A percentile compares a stretch with the other conserved stretches of the same genome.
Conservation (phyloP, 2,797 vertebrate species). For the Neosilurus mollespiculum region DNA sequence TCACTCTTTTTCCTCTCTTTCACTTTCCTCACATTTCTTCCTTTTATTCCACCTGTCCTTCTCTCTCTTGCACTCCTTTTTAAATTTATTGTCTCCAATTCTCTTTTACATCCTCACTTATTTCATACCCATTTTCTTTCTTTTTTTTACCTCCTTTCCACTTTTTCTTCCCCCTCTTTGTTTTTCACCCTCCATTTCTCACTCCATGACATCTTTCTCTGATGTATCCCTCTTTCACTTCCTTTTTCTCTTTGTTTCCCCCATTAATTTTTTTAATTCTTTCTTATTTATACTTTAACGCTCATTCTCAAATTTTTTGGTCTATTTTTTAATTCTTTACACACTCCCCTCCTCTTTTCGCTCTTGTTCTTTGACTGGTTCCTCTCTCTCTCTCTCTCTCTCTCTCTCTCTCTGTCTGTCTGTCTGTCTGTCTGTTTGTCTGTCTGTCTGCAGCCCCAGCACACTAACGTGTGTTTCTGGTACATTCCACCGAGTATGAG, state of each 20-base stretch:
- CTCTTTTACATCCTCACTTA: no score
- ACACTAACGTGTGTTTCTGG: constrained; percentile 99
- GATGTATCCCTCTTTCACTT: not conserved
- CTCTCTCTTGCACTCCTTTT: not conserved
- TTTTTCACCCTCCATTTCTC: no score
- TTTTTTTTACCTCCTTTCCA: no score
- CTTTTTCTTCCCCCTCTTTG: not conserved
- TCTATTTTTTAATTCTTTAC: not conserved
- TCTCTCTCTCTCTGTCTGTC: not conserved
- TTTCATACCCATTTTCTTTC: no score
- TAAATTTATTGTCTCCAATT: no score
- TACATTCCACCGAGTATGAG: constrained; percentile 92
- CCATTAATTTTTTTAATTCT: not conserved
- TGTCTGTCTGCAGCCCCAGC: constrained; percentile 82
- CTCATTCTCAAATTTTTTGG: not conserved
- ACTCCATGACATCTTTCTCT: not conserved
- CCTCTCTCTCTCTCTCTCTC: not conserved
- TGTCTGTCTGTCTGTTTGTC: not conserved
- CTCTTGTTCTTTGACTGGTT: not conserved
- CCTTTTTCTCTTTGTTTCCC: not conserved
- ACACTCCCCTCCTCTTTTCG: not conserved
- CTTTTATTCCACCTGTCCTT: not conserved
- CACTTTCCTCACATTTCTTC: not conserved
- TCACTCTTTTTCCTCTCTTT: not conserved
- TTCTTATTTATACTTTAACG: not conserved